Conservation (phyloP, 2,888 invertebrate genomes). For the Ectropis crepuscularia region DNA sequence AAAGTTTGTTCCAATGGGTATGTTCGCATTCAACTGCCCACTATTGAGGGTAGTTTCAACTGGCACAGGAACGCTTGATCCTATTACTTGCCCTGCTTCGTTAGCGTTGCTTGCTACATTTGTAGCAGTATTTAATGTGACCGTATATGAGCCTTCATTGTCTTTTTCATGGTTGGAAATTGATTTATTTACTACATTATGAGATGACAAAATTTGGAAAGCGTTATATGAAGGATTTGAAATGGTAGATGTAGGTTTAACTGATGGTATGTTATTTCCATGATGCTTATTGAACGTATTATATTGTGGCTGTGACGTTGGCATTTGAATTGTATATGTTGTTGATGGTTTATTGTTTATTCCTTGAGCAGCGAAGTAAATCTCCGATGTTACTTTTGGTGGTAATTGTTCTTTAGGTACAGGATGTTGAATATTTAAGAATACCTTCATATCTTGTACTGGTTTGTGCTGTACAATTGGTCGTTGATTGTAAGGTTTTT, state of each 20-base stretch:
- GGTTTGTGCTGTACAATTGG: conserved; percentile 76
- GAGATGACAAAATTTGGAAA: conserved; percentile 51
- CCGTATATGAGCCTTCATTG: conserved; percentile 66
- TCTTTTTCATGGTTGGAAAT: conserved; percentile 51
- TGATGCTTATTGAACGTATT: conserved; percentile 50
- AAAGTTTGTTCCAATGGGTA: conserved; percentile 80
- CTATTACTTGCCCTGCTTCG: conserved; percentile 64
- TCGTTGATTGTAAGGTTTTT: conserved; percentile 67
- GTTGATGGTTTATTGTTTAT: conserved; percentile 69
- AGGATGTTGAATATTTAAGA: conserved; percentile 77
- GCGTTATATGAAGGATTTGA: conserved; percentile 50
- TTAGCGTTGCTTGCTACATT: conserved; percentile 65
- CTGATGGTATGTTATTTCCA: conserved; percentile 42
- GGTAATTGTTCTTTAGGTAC: conserved; percentile 68
- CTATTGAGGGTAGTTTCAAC: conserved; percentile 59
- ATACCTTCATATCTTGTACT: conserved; percentile 77
- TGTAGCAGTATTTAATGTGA: conserved; percentile 72
- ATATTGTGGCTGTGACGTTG: conserved; percentile 53
- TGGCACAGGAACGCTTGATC: conserved; percentile 71
- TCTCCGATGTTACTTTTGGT: conserved; percentile 80
- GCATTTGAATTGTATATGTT: conserved; percentile 74
- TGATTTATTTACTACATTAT: conserved; percentile 60
- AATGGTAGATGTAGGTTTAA: conserved; percentile 32
- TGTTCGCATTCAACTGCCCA: conserved; percentile 71
- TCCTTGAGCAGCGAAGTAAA: conserved; percentile 78